Base-by-base conservation (phyloP, 2,113 vertebrate genomes). In the Himantopus leucocephalus region DNA sequence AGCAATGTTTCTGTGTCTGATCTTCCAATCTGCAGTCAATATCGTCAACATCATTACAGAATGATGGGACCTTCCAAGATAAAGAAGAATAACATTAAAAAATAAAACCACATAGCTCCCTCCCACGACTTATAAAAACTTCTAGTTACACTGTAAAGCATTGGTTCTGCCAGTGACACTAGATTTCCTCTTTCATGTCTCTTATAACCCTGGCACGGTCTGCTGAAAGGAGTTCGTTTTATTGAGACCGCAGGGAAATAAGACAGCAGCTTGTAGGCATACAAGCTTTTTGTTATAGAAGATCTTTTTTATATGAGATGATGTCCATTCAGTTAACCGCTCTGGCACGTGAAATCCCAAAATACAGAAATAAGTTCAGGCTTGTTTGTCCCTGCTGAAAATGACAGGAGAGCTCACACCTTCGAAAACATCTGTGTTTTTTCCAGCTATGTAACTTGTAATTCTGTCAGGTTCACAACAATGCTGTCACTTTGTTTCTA, bases 11-110 rank as follows among this genome's bases (percentile, higher is more conserved):
- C 96, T 98, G 98, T 82, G 99, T 98, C 88, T 98, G 97, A 88
- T 99, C 98, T 95, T 99, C 99, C 94, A 99, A 91, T 84, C 98
- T 99, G 97, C 99, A 99, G 96, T 98, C 98, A 96, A 99, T 98
- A 27, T 99, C 98, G 72, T 98, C 99, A 45, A 96, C 98, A 50
- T 98, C 98, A 87, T 96, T 98, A 71, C 99, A 99, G 95, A 99
- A 99, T 35, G 98, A 98, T 27, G 99, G 99, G 26, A 99, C 98
- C 99, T 99, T 96, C n/a, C 81, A 96, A 94, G 12, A 82, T 47
- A 88, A 95, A 88, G 67, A 35, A 83, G 63, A 94, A 47, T 41
- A 87, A 43, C 7, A 53, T 90, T 92, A 91, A 80, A 68, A 88
- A 58, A 48, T 58, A 75, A 78, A 88, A 52, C 3, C 16, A 82